phyloP scores from a whole-genome alignment of 1,140 invertebrate species.

The Tetragnatha versicolor region DNA sequence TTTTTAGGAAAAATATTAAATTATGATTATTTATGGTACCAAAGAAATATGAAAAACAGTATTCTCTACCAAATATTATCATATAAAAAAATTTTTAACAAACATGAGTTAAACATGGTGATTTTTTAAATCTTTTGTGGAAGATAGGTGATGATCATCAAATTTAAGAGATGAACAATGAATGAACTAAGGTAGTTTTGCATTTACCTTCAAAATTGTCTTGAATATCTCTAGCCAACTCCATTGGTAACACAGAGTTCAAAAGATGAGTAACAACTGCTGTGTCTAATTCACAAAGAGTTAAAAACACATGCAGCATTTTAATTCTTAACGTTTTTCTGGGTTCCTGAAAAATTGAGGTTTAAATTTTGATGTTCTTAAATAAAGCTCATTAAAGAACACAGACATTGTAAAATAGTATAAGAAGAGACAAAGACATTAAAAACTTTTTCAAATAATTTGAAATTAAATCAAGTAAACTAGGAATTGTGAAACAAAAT shows the following conservation, averaged over 20 bases:
- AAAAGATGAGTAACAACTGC: slow-evolving; percentile 81
- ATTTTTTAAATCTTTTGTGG: too few species aligned
- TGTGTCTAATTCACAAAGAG: slow-evolving; percentile 83
- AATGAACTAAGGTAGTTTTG: too few species aligned
- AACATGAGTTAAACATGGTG: too few species aligned
- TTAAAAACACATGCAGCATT: slow-evolving; percentile 82
- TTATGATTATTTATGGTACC: too few species aligned
- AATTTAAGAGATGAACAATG: too few species aligned
- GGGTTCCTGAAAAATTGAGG: slow-evolving; percentile 86
- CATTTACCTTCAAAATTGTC: slow-evolving; percentile 73
- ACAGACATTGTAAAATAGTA: slow-evolving; percentile 68
- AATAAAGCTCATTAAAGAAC: slow-evolving; percentile 69
- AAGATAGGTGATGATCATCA: too few species aligned
- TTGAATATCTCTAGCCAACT: slow-evolving; percentile 75
- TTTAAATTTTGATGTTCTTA: slow-evolving; percentile 75
- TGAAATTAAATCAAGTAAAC: not conserved
- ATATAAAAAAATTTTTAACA: too few species aligned
- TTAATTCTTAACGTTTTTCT: slow-evolving; percentile 80
- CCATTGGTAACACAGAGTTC: slow-evolving; percentile 84
- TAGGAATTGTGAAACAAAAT: slow-evolving; percentile 60
- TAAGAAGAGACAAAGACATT: slow-evolving; percentile 74
- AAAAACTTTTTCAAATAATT: slow-evolving; percentile 74
- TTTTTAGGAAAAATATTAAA: too few species aligned
- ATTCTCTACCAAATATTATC: too few species aligned
- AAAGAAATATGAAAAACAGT: too few species aligned